Conservation (phyloP, 2,113 vertebrate genomes). For the Mola mola region DNA sequence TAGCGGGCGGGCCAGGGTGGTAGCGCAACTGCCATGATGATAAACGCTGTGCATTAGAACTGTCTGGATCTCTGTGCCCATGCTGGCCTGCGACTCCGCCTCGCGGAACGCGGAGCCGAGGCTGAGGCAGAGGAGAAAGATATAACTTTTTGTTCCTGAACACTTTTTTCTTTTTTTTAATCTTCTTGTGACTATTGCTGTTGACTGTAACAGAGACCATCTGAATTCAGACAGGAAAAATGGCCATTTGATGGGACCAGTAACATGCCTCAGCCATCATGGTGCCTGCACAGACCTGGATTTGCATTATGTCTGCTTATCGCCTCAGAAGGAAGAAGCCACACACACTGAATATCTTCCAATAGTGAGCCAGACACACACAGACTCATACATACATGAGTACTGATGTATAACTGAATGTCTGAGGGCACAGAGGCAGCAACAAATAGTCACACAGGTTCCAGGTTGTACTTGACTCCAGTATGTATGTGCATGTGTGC, state of each 20-base stretch:
- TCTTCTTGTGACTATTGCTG: constrained; percentile 3
- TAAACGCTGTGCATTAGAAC: constrained; percentile 64
- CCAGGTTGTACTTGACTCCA: too few species aligned
- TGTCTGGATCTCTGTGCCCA: constrained; percentile 38
- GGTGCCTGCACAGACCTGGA: constrained; percentile 11
- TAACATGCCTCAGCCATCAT: neutral
- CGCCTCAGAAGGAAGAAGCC: constrained; percentile 4
- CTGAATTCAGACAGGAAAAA: constrained; percentile 20
- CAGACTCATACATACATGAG: neutral
- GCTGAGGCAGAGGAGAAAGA: constrained; percentile 12
- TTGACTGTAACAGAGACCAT: constrained; percentile 7
- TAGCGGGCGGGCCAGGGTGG: constrained; percentile 30
- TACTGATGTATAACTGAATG: constrained; percentile 6
- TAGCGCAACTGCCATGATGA: constrained; percentile 54
- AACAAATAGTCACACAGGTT: constrained; percentile 34
- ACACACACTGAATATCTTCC: neutral
- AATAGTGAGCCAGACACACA: neutral
- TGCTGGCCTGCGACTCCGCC: constrained; percentile 44
- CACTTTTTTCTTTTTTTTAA: constrained; percentile 8
- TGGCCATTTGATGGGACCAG: constrained; percentile 3
- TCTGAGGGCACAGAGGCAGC: constrained; percentile 3
- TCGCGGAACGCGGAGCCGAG: constrained; percentile 39
- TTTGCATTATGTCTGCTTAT: constrained; percentile 13
- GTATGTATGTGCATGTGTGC: constrained; percentile 5
- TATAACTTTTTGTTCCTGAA: constrained; percentile 1